Evolutionary conservation across 2,888 invertebrate genomes (phyloP).

Genomic region (Chouioia cunea): DNA sequence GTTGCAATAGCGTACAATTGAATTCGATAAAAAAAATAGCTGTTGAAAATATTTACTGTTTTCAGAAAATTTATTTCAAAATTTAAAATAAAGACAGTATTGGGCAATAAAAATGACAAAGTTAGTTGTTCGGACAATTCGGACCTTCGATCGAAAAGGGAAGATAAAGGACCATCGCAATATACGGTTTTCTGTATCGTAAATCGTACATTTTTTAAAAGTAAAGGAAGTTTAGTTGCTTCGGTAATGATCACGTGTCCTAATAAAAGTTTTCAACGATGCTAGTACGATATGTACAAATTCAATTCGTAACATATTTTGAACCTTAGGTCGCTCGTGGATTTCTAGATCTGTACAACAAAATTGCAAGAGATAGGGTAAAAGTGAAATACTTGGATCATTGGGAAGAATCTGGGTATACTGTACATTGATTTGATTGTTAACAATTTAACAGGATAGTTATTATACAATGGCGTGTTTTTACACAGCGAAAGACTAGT

Average conservation of each 20-base stretch:
- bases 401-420: slow-evolving; percentile 54
- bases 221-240: slow-evolving; percentile 30
- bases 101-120: not conserved
- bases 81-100: not conserved
- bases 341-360: slow-evolving; percentile 51
- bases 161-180: slow-evolving; percentile 1
- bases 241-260: slow-evolving; percentile 24
- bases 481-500: slow-evolving; percentile 36
- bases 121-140: not conserved
- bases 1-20: slow-evolving; percentile 12
- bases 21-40: not conserved
- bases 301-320: not conserved
- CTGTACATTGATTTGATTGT: too few species aligned
- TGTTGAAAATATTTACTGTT: not conserved
- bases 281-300: not conserved
- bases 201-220: slow-evolving; percentile 29
- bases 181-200: slow-evolving; percentile 41
- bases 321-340: slow-evolving; percentile 53
- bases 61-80: slow-evolving; percentile 10
- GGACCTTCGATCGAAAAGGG: not conserved
- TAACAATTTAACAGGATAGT: too few species aligned
- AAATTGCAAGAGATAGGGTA: slow-evolving; percentile 46
- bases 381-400: slow-evolving; percentile 47
- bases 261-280: not conserved
- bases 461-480: not conserved